Base-by-base conservation (phyloP, 30 jellyfish, hydroid and myxozoan genomes). In the Cassiopea andromeda region DNA sequence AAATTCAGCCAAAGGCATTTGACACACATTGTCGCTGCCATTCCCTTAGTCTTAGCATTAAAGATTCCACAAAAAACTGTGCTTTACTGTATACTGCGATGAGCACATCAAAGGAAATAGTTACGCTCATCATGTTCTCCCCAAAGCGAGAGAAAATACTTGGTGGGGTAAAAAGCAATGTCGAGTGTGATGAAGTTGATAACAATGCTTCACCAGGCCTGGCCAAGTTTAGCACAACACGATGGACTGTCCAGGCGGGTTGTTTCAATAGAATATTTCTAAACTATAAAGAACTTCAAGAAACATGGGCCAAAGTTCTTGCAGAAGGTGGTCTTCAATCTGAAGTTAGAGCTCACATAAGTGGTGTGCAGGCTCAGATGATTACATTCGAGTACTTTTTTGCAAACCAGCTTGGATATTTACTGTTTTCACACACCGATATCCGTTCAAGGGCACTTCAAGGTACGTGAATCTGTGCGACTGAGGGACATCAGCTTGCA, bases 201-300 rank as follows among this genome's bases (percentile, higher is more conserved):
- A 8, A 7, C 5, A 78, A 79, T 48, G 27, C 15, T 10, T 57
- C 27, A 18, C 71, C 69, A 7, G 84, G 48, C 17, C 27, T 75
- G 70, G 2, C 77, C 58, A 57, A 60, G 59, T 61, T 79, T 69
- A 64, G 91, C 83, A 46, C 93, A 13, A 89, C 97, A 1, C 50
- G 97, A 43, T 90, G 97, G 97, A 84, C 97, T 17, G 94, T 90
- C 54, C 80, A 87, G 64, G 97, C 97, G 38, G 67, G 81, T 16
- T 7, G 94, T 83, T 91, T 81, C 48, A 88, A 85, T 58, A 58
- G 97, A 67, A 85, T 84, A 46, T 48, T 91, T 50, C 96, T 85
- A 1, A 91, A 85, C 90, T 91, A 85, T 60, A 73, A 70, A 48
- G 81, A 48, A 43, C 27, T 85, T 44, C 57, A 71, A 13, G 76